Conservation (phyloP, 2,797 vertebrate species). For the Sebastes ruberrimus region DNA sequence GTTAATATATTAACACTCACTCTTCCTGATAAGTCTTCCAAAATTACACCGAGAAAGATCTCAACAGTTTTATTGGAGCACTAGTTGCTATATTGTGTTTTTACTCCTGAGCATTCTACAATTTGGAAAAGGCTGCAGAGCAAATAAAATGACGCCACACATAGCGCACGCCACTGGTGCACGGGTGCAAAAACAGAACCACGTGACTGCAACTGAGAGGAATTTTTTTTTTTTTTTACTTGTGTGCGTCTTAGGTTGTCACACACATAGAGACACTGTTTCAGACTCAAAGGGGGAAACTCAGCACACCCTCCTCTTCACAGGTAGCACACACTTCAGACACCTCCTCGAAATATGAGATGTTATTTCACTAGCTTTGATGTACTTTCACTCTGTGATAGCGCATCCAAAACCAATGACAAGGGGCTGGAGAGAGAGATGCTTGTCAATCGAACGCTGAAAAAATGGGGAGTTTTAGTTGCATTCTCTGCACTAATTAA, state of each 20-base stretch:
- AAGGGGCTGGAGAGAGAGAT: not conserved
- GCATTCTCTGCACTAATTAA: constrained; percentile 80
- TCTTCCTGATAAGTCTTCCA: not conserved
- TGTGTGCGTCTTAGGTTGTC: constrained; percentile 16
- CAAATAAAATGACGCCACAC: constrained; percentile 30
- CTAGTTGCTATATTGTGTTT: constrained; percentile 48
- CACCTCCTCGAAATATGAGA: constrained; percentile 42
- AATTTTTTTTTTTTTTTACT: constrained; percentile 12
- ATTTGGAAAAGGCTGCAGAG: constrained; percentile 7
- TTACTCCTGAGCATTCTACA: constrained; percentile 9
- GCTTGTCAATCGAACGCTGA: constrained; percentile 59
- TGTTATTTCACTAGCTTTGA: constrained; percentile 43
- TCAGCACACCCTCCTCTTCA: constrained; percentile 23
- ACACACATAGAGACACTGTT: constrained; percentile 7
- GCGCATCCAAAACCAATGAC: constrained; percentile 12
- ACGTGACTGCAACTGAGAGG: not conserved
- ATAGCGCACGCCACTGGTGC: not conserved
- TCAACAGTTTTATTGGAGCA: constrained; percentile 29
- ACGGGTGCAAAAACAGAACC: constrained; percentile 16
- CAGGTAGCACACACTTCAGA: constrained; percentile 40
- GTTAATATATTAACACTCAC: not conserved
- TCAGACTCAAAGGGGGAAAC: constrained; percentile 25
- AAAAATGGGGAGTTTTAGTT: constrained; percentile 48
- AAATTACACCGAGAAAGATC: constrained; percentile 10
- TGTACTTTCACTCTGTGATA: constrained; percentile 23